Evolutionary conservation across 2,113 vertebrate genomes (phyloP).

Genomic region (Eretmochelys imbricata): DNA sequence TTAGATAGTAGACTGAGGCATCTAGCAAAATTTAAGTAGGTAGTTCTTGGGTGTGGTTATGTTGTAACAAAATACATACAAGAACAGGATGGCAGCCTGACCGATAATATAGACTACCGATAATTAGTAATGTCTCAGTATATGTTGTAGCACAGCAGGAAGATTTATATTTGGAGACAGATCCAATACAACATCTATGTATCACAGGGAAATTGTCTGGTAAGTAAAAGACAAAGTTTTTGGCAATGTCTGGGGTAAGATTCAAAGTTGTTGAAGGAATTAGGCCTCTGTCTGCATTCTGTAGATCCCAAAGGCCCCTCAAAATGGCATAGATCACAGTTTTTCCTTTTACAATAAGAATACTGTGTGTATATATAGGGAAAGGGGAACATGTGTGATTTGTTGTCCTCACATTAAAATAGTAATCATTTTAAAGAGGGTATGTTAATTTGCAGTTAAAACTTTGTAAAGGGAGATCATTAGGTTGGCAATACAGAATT

Average conservation of each 20-base stretch:
- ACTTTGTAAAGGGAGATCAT: not conserved
- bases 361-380: rapidly evolving
- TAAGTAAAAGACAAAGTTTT: not conserved
- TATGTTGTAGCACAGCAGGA: not conserved
- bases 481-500: not conserved
- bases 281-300: not conserved
- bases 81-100: not conserved
- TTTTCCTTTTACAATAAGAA: not conserved
- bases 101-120: not conserved
- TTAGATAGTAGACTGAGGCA: not conserved
- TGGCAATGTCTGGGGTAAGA: not conserved
- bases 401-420: not conserved
- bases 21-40: not conserved
- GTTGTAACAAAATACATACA: not conserved
- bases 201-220: not conserved
- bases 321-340: not conserved
- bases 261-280: conserved; percentile 21
- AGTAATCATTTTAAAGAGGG: rapidly evolving
- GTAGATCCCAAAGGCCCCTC: conserved; percentile 1
- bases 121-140: not conserved
- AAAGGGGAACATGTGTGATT: not conserved
- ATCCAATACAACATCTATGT: not conserved
- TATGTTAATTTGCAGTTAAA: not conserved
- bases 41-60: not conserved
- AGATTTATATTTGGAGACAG: not conserved